Percentiles rank a stretch among this genome's conserved stretches.
These are phyloP conservation scores for Drosophila kepulauana DNA, from an alignment of 1,140 invertebrate genomes.

Conservation along the genomic window DNA sequence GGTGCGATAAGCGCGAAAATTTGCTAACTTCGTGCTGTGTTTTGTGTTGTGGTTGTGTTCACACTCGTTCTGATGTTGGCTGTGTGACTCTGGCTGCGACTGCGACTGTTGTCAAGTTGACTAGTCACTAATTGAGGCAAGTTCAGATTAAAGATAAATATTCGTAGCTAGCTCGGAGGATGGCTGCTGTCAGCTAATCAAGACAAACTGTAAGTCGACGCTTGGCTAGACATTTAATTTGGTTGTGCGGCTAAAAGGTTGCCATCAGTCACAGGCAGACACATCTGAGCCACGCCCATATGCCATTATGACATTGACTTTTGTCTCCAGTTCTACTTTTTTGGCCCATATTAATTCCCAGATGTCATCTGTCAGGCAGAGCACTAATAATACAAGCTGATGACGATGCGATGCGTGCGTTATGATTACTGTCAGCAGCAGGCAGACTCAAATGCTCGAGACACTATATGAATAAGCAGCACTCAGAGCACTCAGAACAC, in stretches of 20 bases:
- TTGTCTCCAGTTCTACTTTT: constrained; percentile 37
- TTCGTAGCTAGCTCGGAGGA: background rate
- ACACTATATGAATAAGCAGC: constrained; percentile 8
- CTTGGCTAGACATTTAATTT: constrained; percentile 74
- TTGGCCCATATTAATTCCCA: constrained; percentile 69
- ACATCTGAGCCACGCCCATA: background rate
- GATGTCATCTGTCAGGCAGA: constrained; percentile 76
- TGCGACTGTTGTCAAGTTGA: constrained; percentile 1
- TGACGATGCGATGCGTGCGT: constrained; percentile 50
- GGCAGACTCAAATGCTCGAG: constrained; percentile 52
- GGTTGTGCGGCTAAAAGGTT: constrained; percentile 73
- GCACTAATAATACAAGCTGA: constrained; percentile 74
- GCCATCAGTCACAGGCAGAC: constrained; percentile 67
- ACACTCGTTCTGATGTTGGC: background rate
- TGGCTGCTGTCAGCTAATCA: constrained; percentile 53
- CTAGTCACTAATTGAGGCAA: constrained; percentile 38
- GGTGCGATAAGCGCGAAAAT: constrained; percentile 66
- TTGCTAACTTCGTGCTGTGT: constrained; percentile 49
- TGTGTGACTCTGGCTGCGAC: background rate
- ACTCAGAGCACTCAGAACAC: background rate
- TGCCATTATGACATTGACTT: constrained; percentile 65
- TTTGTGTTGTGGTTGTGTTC: background rate
- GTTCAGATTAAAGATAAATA: constrained; percentile 26
- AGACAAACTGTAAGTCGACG: constrained; percentile 44
- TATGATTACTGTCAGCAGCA: constrained; percentile 80